A percentile compares a stretch with the other conserved stretches of the same genome.
Evolutionary conservation across 2,113 vertebrate genomes (phyloP).

Genomic region (Callorhinus ursinus): DNA sequence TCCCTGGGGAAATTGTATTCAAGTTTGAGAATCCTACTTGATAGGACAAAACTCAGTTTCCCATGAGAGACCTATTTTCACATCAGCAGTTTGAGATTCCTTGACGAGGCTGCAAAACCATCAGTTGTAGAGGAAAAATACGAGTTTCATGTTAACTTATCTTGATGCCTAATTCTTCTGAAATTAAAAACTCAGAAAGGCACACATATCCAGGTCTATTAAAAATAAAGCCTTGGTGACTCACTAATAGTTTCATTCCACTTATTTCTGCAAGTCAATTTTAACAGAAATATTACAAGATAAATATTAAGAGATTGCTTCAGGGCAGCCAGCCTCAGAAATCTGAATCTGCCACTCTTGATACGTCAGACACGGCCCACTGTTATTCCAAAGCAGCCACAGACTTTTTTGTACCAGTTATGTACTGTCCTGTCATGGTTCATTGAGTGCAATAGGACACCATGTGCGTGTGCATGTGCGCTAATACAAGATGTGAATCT

Average conservation of each 20-base stretch:
- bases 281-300: constrained; percentile 55
- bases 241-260: neutral
- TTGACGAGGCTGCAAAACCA: neutral
- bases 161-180: constrained; percentile 36
- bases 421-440: neutral
- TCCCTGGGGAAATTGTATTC: neutral
- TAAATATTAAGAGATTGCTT: constrained; percentile 59
- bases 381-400: neutral
- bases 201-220: neutral
- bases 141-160: neutral
- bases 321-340: constrained; percentile 66
- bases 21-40: neutral
- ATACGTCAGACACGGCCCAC: neutral
- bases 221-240: constrained; percentile 12
- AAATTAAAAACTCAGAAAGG: constrained; percentile 58
- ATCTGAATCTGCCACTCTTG: constrained; percentile 53
- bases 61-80: neutral
- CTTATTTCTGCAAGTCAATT: constrained; percentile 42
- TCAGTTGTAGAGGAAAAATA: neutral
- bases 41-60: neutral
- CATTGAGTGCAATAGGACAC: neutral
- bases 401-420: neutral
- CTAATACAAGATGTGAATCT: neutral
- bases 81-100: neutral
- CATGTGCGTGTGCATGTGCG: fast-evolving